Evolutionary conservation across 2,113 vertebrate genomes (phyloP).

Genomic region (Tychaedon coryphoeus): DNA sequence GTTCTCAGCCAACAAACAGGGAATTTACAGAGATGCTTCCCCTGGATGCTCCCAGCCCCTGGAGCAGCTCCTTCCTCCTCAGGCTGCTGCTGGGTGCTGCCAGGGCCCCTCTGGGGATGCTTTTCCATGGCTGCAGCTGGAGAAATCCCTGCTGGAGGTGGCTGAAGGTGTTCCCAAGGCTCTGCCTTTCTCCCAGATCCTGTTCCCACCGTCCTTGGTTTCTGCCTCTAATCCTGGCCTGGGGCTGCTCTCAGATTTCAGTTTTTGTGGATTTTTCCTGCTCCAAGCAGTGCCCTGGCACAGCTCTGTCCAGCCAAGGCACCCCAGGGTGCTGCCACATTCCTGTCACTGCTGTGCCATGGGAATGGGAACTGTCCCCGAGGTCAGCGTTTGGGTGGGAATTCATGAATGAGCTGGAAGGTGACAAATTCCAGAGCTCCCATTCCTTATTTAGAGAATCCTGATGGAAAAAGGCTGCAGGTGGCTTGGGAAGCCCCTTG

Average conservation of each 20-base stretch:
- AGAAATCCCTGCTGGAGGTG: not conserved
- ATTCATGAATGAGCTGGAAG: not conserved
- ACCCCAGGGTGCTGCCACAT: not conserved
- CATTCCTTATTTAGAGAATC: not conserved
- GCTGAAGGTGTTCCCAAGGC: not conserved
- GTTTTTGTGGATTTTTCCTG: not conserved
- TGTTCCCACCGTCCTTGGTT: not conserved
- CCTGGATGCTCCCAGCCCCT: not conserved
- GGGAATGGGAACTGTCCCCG: fast-evolving
- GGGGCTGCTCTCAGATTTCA: not conserved
- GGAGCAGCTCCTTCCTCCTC: not conserved
- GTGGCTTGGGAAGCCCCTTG: not conserved
- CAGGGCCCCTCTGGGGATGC: not conserved
- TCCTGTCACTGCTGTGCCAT: not conserved
- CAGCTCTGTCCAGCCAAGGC: not conserved
- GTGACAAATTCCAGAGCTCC: not conserved
- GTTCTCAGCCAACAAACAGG: not conserved
- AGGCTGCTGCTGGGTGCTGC: not conserved
- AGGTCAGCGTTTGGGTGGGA: not conserved
- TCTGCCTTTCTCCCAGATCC: not conserved
- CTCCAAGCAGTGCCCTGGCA: not conserved
- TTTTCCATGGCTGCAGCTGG: not conserved
- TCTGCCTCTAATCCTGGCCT: not conserved
- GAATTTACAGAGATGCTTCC: not conserved
- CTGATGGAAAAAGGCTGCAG: not conserved